Base-by-base conservation (phyloP, 2,797 vertebrate genomes). In the Leptoclinus maculatus region DNA sequence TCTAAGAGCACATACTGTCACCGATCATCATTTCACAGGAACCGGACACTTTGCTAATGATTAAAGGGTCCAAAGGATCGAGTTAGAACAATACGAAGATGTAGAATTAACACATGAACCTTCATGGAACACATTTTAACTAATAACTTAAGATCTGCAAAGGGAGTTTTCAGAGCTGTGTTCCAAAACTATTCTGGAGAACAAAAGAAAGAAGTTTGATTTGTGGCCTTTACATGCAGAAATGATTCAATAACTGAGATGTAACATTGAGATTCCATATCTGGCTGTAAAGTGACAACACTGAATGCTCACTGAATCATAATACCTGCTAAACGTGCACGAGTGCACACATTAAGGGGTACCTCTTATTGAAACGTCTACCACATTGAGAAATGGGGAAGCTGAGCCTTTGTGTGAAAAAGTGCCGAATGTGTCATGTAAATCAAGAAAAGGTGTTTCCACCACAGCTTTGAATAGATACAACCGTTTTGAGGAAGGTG, bases 401-500 rank as follows among this genome's bases (percentile, higher is more conserved):
- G 69, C 56, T 23, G 5, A 71, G 70, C 49, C 72, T 76, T 66
- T 79, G 56, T 58, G 73, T 59, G 45, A 82, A 27, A 66, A 66
- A 56, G 66, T 32, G 70, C 47, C 59, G 75, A 78, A 79, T 38
- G 29, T 77, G 58, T 76, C 74, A 34, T 39, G 76, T 80, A 84
- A 83, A 87, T 81, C 68, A 64, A 62, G 66, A 41, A 65, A 85
- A 84, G 82, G 84, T 86, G 88, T 87, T 88, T 89, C 87, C 89
- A 88, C 43, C 66, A 10, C 38, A 19, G 81, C 78, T 88, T 64
- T 78, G 81, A 87, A 86, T 59, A 89, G 85, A 88, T 4, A 8
- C 71, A 34, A 82, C 88, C 82, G 89, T 91, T 91, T 84, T 76
- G 80, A 90, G 88, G 91, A 84, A 89, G 91, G 89, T 87, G 86